Evolutionary conservation across 1,140 invertebrate genomes (phyloP), one percentile per base, ranked within the genome.

Genomic region (Drosophila arizonae): DNA sequence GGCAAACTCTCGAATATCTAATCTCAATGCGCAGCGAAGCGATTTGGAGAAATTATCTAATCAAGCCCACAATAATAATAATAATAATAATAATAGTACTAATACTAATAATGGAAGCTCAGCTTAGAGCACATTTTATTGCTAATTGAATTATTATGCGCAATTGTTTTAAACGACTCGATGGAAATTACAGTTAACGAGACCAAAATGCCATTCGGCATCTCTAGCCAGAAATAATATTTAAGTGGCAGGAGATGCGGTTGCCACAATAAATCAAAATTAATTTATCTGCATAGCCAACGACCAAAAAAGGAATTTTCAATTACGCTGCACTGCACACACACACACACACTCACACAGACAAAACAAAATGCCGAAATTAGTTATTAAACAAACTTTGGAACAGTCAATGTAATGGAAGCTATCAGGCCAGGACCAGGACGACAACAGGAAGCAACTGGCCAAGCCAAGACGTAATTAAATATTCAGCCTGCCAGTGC

Each of bases 321-420:
- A 87, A 88, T 84, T 79, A 81, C 54, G 17, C 26, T 60, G 54
- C 54, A 46, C 15, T 21, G 41, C 43, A 64, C 63, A 46, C 66
- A 46, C 21, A 24, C 21, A 24, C 21, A 24, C 21, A 24, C 21
- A 24, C 21, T 2, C 21, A 2, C 21, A 24, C 21, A 24, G 17
- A 17, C 17, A 17, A 56, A 74, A 66, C 79, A 72, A 79, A 84
- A 79, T 74, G 69, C 61, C 70, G 5, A 88, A 87, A 87, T 82
- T 79, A 88, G 84, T 88, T 87, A 84, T 72, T 82, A 71, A 67
- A 36, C 72, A 79, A 87, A 87, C 66, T 81, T 64, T 60, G 68
- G 56, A 30, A 56, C 48, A 65, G 55, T 43, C 24, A 41, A 41
- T 56, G 54, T 17, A 72, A 73, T 70, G 72, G 60, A 70, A 84